These are phyloP conservation scores for Alcedo quadribrachys DNA, from an alignment of 2,797 vertebrate species.

Conservation along the genomic window DNA sequence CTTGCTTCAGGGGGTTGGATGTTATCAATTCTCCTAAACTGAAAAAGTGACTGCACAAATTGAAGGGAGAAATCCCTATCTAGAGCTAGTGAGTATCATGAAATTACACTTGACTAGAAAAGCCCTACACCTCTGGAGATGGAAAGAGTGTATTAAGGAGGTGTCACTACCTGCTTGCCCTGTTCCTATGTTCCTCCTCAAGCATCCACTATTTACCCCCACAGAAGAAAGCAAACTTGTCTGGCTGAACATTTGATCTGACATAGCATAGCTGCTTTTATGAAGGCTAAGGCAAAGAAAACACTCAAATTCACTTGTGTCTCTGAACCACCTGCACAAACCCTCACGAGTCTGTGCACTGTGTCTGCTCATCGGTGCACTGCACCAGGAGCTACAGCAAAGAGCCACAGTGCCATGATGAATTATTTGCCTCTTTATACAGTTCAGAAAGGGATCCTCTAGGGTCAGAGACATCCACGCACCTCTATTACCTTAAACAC, in stretches of 20 bases:
- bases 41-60: neutral
- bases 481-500: neutral
- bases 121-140: neutral
- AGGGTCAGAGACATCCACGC: neutral
- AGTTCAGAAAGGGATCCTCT: neutral
- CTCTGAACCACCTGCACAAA: neutral
- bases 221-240: neutral
- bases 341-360: neutral
- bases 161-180: neutral
- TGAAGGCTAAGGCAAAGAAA: neutral
- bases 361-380: fast-evolving
- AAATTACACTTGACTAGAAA: neutral
- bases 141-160: neutral
- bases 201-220: neutral
- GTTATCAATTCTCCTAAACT: neutral
- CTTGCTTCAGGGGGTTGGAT: neutral
- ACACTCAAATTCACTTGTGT: neutral
- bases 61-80: neutral
- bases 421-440: neutral
- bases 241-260: neutral
- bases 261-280: neutral
- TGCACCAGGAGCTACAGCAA: neutral
- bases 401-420: neutral
- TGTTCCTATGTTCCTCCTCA: neutral
- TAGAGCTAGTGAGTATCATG: neutral